Conservation (phyloP, 2,113 vertebrate genomes). For the Rallus limicola region DNA sequence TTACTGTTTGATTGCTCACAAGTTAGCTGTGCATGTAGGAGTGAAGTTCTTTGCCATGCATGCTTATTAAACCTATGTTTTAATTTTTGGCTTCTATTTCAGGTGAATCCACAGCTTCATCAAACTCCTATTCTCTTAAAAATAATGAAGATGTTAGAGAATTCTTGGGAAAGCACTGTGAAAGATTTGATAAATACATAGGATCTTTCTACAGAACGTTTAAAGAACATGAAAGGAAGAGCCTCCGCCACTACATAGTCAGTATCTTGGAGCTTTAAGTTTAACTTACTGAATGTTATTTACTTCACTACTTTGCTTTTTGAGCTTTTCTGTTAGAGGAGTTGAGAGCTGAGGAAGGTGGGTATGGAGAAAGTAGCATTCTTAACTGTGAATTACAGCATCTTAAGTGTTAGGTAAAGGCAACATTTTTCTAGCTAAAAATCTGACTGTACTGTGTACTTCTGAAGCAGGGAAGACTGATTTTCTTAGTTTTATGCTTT, state of each 20-base stretch:
- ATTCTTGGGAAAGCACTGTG: conserved; percentile 88
- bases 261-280: conserved; percentile 41
- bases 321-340: neutral
- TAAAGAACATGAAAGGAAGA: conserved; percentile 90
- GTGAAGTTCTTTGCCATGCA: neutral
- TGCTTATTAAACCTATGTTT: neutral
- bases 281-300: neutral
- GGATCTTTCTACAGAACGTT: conserved; percentile 83
- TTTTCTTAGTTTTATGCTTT: neutral
- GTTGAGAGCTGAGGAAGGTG: neutral
- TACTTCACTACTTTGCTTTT: neutral
- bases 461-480: neutral
- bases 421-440: neutral
- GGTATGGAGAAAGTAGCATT: neutral
- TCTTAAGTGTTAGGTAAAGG: neutral
- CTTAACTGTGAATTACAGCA: neutral
- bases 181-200: conserved; percentile 89
- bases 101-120: conserved; percentile 74
- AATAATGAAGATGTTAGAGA: conserved; percentile 89
- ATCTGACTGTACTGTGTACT: neutral
- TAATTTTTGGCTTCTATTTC: conserved; percentile 49
- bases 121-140: conserved; percentile 82
- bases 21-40: neutral
- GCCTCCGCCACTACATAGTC: conserved; percentile 93
- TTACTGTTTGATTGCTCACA: neutral